Evolutionary conservation across 2,113 vertebrate species (phyloP), one percentile per base, ranked within the genome.

Genomic region (Hemicordylus capensis): DNA sequence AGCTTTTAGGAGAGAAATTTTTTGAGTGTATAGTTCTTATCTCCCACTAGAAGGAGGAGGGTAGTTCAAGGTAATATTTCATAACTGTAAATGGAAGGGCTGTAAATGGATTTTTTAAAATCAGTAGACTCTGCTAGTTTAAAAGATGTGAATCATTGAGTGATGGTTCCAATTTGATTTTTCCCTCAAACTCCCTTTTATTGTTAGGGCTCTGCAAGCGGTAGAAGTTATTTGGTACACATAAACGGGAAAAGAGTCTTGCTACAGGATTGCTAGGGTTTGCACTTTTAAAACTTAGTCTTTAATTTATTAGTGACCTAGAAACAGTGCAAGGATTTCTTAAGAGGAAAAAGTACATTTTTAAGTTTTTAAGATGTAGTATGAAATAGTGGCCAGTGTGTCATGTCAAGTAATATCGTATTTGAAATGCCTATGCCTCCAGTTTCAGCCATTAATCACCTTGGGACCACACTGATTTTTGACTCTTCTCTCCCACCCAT

Each of bases 21-120:
- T 80, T 39, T 4, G 44, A 61, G 0, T 2, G 0, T 22, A 6
- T 34, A 83, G n/a, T 6, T 69, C 67, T 77, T 4, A 39, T 61
- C 54, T 85, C 58, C 69, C 9, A 79, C n/a, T 72, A 37, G 76
- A 59, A 48, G 51, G 87, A 48, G 51, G 87, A 91, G 91, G 59
- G 82, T 76, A 90, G 90, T 91, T 90, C 83, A 88, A 91, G 89
- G 85, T 85, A 86, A 93, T 93, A 90, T 93, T 87, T 92, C 91
- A 91, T 92, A 94, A 92, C 93, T 59, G 28, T 84, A 80, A 91
- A 93, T 90, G 76, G 88, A 90, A 93, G 80, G 89, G 86, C 87
- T 90, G 86, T 90, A 94, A 94, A 93, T 79, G 81, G 72, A 82
- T 54, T 39, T 75, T 37, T 1, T 78, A 85, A n/a, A 93, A 88